Evolutionary conservation across 2,113 vertebrate species (phyloP).

Genomic region (Thryonomys swinderianus): DNA sequence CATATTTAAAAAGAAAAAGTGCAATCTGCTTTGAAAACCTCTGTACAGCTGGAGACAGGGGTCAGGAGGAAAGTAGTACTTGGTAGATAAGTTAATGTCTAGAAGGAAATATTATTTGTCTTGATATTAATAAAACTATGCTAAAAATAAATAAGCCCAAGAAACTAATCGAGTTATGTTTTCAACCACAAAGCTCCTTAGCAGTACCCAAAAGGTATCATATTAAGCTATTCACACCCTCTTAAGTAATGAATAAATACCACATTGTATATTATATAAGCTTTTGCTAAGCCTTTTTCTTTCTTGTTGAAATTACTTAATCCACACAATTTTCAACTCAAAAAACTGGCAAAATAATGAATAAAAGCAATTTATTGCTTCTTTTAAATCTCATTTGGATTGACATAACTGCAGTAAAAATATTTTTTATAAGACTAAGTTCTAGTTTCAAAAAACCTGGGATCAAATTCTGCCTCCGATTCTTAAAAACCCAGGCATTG

Average conservation of each 20-base stretch:
- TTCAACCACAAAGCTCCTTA: background rate
- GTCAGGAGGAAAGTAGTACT: background rate
- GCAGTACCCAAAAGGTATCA: background rate
- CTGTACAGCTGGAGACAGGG: background rate
- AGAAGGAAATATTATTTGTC: constrained; percentile 13
- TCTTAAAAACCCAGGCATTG: background rate
- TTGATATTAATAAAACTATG: background rate
- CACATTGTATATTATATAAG: background rate
- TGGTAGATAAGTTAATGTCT: background rate
- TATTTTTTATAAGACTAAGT: background rate
- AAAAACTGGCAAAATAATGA: constrained; percentile 13
- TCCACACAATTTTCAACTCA: background rate
- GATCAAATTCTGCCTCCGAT: background rate
- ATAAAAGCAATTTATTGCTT: background rate
- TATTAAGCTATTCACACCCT: background rate
- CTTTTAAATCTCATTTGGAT: background rate
- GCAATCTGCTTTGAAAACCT: constrained; percentile 1
- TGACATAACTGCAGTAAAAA: background rate
- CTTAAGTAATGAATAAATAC: background rate
- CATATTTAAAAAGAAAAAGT: constrained; percentile 6
- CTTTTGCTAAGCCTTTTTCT: background rate
- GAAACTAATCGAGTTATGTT: background rate
- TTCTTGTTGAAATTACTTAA: constrained; percentile 19
- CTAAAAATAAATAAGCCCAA: background rate
- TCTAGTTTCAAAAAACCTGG: background rate